These are phyloP conservation scores for Misgurnus anguillicaudatus DNA, from an alignment of 2,113 vertebrate genomes.

Conservation along the genomic window DNA sequence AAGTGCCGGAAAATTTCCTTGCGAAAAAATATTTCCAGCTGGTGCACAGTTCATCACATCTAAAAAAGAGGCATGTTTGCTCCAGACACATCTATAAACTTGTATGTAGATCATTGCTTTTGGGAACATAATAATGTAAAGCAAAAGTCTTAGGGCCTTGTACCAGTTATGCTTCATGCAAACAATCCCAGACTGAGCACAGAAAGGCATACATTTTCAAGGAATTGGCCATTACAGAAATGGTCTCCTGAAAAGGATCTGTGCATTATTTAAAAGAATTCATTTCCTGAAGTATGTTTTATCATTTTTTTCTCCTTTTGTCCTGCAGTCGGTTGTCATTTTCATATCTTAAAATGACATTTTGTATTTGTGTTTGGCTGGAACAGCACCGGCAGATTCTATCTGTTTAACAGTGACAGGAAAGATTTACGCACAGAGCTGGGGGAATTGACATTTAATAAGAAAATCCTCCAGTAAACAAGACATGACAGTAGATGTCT, in stretches of 20 bases:
- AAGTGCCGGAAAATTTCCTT: slow-evolving; percentile 47
- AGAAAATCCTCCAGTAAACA: no score
- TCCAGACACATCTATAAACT: slow-evolving; percentile 32
- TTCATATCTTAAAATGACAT: slow-evolving; percentile 9
- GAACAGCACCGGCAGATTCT: background rate
- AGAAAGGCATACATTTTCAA: background rate
- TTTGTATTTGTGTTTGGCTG: background rate
- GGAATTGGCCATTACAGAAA: slow-evolving; percentile 9
- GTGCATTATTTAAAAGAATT: background rate
- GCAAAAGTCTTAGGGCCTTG: background rate
- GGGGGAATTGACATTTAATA: background rate
- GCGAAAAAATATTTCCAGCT: slow-evolving; percentile 62
- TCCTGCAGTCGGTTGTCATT: slow-evolving; percentile 2
- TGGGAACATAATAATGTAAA: background rate
- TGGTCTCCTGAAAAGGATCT: background rate
- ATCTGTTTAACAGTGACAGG: background rate
- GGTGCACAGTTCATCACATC: slow-evolving; percentile 61
- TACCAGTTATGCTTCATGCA: background rate
- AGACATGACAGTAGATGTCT: background rate
- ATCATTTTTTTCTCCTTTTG: background rate
- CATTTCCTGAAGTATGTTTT: background rate
- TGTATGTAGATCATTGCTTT: slow-evolving; percentile 43
- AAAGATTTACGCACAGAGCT: background rate
- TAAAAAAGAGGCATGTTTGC: slow-evolving; percentile 38
- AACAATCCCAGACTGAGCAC: background rate